A percentile compares a stretch with the other conserved stretches of the same genome.
These are phyloP conservation scores for Peribatodes rhomboidaria DNA, from an alignment of 2,888 invertebrate species.

Conservation along the genomic window DNA sequence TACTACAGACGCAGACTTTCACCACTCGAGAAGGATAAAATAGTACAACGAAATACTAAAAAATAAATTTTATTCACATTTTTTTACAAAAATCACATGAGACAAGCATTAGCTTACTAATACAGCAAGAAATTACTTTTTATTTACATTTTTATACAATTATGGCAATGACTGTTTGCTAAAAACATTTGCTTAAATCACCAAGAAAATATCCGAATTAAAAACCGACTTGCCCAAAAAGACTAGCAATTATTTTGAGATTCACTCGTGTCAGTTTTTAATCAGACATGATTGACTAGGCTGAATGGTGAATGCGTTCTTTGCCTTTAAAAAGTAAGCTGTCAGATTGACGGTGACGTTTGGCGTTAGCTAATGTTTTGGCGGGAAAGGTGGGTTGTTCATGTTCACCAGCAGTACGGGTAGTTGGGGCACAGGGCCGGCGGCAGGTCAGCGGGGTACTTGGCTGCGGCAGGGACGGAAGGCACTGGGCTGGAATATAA, in stretches of 20 bases:
- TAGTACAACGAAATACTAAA: constrained; percentile 33
- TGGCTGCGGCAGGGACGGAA: constrained; percentile 63
- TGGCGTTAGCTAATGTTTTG: constrained; percentile 37
- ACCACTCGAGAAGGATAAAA: no score
- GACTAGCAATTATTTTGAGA: background rate
- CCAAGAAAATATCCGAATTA: constrained; percentile 13
- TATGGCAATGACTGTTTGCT: constrained; percentile 39
- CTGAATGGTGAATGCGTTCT: constrained; percentile 15
- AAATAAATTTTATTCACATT: constrained; percentile 58
- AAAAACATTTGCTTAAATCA: constrained; percentile 24
- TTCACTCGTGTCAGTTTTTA: background rate
- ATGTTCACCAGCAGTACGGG: constrained; percentile 82
- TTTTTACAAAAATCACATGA: constrained; percentile 52
- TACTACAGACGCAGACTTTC: no score
- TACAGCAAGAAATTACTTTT: constrained; percentile 24
- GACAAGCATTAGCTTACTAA: constrained; percentile 29
- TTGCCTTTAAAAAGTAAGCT: constrained; percentile 24
- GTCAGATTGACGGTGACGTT: constrained; percentile 41
- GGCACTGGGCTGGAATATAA: constrained; percentile 58
- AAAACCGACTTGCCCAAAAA: constrained; percentile 2
- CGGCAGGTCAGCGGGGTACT: constrained; percentile 84
- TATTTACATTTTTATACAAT: constrained; percentile 32
- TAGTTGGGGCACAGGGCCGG: constrained; percentile 87
- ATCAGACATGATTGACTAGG: constrained; percentile 31
- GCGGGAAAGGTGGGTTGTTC: constrained; percentile 26